These are phyloP conservation scores for Natrix natrix DNA, from an alignment of 2,797 vertebrate genomes.

Conservation along the genomic window DNA sequence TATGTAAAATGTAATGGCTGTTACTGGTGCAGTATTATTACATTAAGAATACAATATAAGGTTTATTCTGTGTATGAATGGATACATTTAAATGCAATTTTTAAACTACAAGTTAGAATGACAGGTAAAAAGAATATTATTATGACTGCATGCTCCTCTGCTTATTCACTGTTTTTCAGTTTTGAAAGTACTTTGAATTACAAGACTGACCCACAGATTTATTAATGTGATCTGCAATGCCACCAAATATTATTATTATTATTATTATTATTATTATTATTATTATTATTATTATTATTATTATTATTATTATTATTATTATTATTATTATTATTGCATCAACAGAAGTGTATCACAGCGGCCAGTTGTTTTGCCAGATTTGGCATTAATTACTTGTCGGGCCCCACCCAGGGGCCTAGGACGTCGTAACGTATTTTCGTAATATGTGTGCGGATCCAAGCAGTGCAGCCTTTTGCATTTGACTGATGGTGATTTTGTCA, in stretches of 20 bases:
- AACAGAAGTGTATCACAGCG: too few species aligned
- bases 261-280: background rate
- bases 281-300: background rate
- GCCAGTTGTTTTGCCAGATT: too few species aligned
- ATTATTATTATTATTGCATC: background rate
- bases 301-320: background rate
- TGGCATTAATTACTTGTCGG: too few species aligned
- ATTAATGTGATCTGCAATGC: slow-evolving; percentile 52
- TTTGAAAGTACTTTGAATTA: slow-evolving; percentile 66
- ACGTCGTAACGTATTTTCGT: too few species aligned
- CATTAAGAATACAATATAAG: background rate
- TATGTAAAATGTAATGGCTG: background rate
- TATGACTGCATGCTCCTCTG: slow-evolving; percentile 20
- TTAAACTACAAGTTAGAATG: background rate
- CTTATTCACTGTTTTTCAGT: slow-evolving; percentile 28
- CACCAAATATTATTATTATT: background rate
- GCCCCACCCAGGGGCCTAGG: too few species aligned
- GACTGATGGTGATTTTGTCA: too few species aligned
- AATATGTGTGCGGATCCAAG: too few species aligned
- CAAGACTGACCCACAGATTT: slow-evolving; percentile 57
- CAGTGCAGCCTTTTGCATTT: too few species aligned
- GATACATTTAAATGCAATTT: background rate
- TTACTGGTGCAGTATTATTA: background rate
- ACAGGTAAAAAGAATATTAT: slow-evolving; percentile 23
- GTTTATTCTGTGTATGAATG: background rate